Evolutionary conservation across 2,797 vertebrate genomes (phyloP), one percentile per base, ranked within the genome.

Genomic region (Petrocephalus sullivani): DNA sequence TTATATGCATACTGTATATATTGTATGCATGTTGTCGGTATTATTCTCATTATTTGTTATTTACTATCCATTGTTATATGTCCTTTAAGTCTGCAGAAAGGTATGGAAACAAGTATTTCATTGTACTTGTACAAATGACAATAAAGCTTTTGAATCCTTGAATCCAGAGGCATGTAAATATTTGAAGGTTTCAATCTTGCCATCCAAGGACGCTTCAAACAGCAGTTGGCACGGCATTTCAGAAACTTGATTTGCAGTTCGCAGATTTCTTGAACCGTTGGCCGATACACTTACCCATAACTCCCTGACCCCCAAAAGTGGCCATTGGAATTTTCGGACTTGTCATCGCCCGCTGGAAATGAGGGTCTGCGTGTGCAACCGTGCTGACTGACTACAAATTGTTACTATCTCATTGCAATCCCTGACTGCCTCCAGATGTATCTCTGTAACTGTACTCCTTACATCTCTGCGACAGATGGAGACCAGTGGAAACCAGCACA

Each of bases 361-460:
- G n/a, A 49, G 49, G 21, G 53, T 33, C 54, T 88, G 75, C 61
- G 56, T 88, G 54, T 90, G 88, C 85, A 64, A 83, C 88, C 75
- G 75, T 78, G 46, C 64, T 87, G 87, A 90, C 85, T 89, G 88
- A 84, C 89, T 87, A 87, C 56, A 83, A 88, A 87, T 75, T 64
- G 19, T 53, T 67, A 51, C 84, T 90, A 86, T 87, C 87, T 87
- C 85, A 57, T n/a, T 89, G 75, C 53, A 61, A 84, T 53, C 0
- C 21, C 46, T 54, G 87, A 61, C 84, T 81, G 54, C 37, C 71
- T 58, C 71, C 64, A 75, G 85, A 57, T 87, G 41, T 78, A 81
- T 9, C 8, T 9, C 64, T 53, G 54, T 56, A 28, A 87, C 58
- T 41, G 78, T 87, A 89, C 87, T 83, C 88, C 81, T 49, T 87